These are phyloP conservation scores for Andrena flavipes DNA, from an alignment of 2,888 invertebrate species.

Conservation along the genomic window DNA sequence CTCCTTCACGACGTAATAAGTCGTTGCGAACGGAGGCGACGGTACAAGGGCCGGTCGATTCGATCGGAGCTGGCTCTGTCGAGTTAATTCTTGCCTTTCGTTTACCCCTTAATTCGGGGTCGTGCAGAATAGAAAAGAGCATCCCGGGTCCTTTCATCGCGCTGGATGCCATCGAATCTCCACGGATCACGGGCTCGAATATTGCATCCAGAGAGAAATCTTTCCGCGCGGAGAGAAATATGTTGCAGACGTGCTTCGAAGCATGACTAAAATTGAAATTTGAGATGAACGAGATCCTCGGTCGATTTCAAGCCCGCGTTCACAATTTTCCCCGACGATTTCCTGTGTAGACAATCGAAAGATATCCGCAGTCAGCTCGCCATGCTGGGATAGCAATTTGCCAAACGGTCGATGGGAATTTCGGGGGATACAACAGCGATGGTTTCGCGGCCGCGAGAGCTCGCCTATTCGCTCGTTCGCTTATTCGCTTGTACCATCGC, in stretches of 20 bases:
- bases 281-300: neutral
- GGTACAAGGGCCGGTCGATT: conserved; percentile 19
- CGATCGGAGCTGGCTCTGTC: neutral
- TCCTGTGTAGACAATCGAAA: neutral
- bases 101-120: conserved; percentile 11
- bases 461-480: too few relatives aligned
- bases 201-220: too few relatives aligned
- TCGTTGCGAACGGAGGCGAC: conserved; percentile 21
- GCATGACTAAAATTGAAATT: neutral
- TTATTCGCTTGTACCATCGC: neutral
- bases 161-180: neutral
- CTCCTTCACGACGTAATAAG: conserved; percentile 41
- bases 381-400: neutral
- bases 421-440: neutral
- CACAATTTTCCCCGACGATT: conserved; percentile 18
- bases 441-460: too few relatives aligned
- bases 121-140: neutral
- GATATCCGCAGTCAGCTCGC: neutral
- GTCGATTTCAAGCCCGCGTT: conserved; percentile 13
- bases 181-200: too few relatives aligned
- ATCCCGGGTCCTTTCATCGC: neutral
- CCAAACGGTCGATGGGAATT: conserved; percentile 15
- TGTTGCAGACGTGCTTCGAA: neutral
- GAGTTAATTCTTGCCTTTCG: conserved; percentile 24
- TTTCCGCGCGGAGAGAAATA: too few relatives aligned